Conservation (phyloP, 2,797 vertebrate species). For the Gymnothorax javanicus region DNA sequence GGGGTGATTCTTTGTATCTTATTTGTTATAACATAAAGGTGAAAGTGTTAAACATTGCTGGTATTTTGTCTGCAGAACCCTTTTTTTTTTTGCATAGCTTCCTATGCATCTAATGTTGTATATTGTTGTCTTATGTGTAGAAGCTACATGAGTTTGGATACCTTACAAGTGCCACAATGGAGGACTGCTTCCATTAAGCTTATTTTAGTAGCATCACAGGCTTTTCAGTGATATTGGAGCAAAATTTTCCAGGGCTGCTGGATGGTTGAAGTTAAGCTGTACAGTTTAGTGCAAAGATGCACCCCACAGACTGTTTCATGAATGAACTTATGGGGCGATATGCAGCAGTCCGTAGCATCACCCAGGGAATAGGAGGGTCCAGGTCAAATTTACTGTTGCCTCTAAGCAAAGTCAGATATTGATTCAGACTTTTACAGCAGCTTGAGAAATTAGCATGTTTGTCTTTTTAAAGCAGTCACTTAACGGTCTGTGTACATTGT, state of each 20-base stretch:
- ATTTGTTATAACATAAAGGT: neutral
- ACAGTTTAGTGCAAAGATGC: neutral
- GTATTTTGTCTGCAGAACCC: neutral
- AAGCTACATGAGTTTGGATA: neutral
- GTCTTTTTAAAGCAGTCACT: neutral
- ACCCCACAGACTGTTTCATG: no score
- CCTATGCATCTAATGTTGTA: neutral
- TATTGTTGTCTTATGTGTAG: neutral
- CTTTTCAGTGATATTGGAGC: neutral
- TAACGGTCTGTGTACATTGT: neutral
- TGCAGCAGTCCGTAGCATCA: neutral
- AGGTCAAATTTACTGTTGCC: neutral
- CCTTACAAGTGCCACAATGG: neutral
- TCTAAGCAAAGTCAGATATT: neutral
- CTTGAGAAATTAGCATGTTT: neutral
- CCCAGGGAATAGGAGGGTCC: neutral
- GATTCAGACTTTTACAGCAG: neutral
- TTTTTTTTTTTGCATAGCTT: conserved; percentile 8
- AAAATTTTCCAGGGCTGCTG: neutral
- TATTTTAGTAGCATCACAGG: neutral
- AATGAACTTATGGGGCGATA: neutral
- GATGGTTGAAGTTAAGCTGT: neutral
- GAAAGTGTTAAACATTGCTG: conserved; percentile 2
- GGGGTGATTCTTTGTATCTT: neutral
- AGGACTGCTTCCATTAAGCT: neutral